Percentiles rank a stretch among this genome's conserved stretches.
Conservation (phyloP, 2,888 invertebrate species). For the Ennomos fuscantarius region DNA sequence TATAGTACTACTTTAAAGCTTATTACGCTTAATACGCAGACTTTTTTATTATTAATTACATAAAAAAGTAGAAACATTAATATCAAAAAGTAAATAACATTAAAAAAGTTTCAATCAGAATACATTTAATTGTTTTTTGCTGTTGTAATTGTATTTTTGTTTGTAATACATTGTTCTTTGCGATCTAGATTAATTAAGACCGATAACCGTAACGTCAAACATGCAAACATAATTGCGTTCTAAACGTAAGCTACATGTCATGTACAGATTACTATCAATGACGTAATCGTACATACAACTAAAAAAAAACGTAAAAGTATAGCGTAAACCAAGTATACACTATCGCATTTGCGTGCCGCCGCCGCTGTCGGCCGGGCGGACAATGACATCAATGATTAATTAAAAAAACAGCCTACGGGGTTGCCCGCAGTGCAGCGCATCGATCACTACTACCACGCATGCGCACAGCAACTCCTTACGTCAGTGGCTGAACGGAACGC, state of each 20-base stretch:
- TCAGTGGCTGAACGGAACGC: constrained; percentile 67
- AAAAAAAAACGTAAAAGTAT: constrained; percentile 17
- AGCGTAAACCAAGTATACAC: constrained; percentile 30
- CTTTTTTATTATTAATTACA: too few species aligned
- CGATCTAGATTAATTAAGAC: too few species aligned
- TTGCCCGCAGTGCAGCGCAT: constrained; percentile 82
- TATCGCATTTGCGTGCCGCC: constrained; percentile 45
- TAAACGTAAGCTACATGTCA: constrained; percentile 10
- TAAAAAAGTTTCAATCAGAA: too few species aligned
- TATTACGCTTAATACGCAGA: too few species aligned
- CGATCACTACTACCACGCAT: constrained; percentile 70
- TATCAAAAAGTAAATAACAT: too few species aligned
- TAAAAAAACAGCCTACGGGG: constrained; percentile 66
- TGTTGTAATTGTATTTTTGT: too few species aligned
- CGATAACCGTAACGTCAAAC: constrained; percentile 1
- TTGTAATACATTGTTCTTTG: too few species aligned
- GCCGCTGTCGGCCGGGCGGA: constrained; percentile 45
- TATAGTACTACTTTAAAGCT: too few species aligned
- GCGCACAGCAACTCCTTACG: constrained; percentile 60
- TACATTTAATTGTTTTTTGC: too few species aligned
- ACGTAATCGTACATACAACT: constrained; percentile 24
- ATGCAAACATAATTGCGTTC: constrained; percentile 15
- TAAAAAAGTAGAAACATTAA: too few species aligned
- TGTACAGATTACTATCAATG: constrained; percentile 21
- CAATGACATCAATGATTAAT: constrained; percentile 69